These are phyloP conservation scores for Harmothoe impar DNA, from an alignment of 2,888 invertebrate species.

Conservation along the genomic window DNA sequence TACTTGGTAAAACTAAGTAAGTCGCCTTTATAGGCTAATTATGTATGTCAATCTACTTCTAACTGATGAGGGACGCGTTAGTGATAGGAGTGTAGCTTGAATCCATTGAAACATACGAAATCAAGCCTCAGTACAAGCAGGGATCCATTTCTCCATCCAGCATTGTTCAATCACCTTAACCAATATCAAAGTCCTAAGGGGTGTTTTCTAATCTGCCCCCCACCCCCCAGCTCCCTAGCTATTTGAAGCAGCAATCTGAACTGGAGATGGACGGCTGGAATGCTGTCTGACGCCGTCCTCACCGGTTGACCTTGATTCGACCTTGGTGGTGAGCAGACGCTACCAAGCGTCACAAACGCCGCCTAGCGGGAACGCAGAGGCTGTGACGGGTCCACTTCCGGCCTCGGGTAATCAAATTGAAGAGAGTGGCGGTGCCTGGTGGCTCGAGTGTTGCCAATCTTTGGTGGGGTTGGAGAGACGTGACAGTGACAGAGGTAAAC, in stretches of 20 bases:
- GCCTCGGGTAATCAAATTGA: slow-evolving; percentile 16
- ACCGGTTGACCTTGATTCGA: neutral
- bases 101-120: no score
- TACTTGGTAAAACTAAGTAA: no score
- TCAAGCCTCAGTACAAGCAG: no score
- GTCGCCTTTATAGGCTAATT: no score
- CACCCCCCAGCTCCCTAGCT: no score
- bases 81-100: no score
- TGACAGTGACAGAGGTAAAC: slow-evolving; percentile 39
- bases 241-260: neutral
- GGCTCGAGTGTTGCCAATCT: slow-evolving; percentile 35
- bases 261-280: neutral
- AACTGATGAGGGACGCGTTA: no score
- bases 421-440: slow-evolving; percentile 17
- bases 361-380: neutral
- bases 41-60: no score
- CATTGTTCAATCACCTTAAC: no score
- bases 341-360: slow-evolving; percentile 24
- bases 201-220: no score
- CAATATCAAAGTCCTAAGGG: no score
- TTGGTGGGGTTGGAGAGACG: neutral
- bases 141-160: no score
- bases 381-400: neutral
- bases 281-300: neutral
- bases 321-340: neutral